Evolutionary conservation across 2,888 invertebrate species (phyloP).

Genomic region (Folsomia candida): DNA sequence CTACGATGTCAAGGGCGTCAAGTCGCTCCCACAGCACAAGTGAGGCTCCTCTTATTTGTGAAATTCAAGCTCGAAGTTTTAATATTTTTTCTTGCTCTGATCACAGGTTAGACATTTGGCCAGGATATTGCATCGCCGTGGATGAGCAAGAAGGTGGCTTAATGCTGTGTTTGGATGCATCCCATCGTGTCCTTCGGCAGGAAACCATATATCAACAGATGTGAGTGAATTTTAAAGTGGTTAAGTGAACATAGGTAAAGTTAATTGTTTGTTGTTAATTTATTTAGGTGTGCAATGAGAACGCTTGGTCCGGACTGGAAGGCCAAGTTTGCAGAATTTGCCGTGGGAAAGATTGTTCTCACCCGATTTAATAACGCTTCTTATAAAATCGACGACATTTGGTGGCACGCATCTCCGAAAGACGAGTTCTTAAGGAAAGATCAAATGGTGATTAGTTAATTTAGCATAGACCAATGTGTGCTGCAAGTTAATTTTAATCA

Average conservation of each 20-base stretch:
- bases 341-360: slow-evolving; percentile 64
- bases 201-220: slow-evolving; percentile 62
- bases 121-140: slow-evolving; percentile 83
- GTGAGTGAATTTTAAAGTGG: too few species aligned
- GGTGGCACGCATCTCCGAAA: slow-evolving; percentile 69
- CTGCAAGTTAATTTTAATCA: neutral
- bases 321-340: slow-evolving; percentile 52
- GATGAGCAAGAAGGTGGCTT: slow-evolving; percentile 85
- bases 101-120: slow-evolving; percentile 84
- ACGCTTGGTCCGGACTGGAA: slow-evolving; percentile 4
- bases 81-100: slow-evolving; percentile 1
- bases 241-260: too few species aligned
- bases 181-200: slow-evolving; percentile 78
- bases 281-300: slow-evolving; percentile 60
- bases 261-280: neutral
- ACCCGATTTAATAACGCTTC: slow-evolving; percentile 87
- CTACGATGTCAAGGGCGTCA: slow-evolving; percentile 68
- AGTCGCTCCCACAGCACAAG: slow-evolving; percentile 58
- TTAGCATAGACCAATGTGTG: neutral
- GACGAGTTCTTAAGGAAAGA: slow-evolving; percentile 62
- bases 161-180: slow-evolving; percentile 80
- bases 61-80: neutral
- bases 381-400: slow-evolving; percentile 82
- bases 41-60: slow-evolving; percentile 50
- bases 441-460: slow-evolving; percentile 15